Evolutionary conservation across 2,113 vertebrate species (phyloP), one percentile per base, ranked within the genome.

Genomic region (Centropus unirufus): DNA sequence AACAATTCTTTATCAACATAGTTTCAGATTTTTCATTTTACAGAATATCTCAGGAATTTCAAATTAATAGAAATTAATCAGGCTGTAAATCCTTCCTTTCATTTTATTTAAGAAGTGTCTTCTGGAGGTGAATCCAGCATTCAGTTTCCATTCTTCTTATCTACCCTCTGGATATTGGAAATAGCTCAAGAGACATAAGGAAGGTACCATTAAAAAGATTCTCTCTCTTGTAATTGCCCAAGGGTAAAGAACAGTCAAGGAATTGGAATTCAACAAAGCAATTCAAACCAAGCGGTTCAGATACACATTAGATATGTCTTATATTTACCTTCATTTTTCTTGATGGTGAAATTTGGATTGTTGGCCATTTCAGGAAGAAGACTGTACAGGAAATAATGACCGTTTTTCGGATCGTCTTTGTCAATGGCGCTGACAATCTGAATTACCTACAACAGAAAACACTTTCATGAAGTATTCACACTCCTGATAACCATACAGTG

Each of bases 311-410:
- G 12, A 17, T 27, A 72, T 69, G n/a, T 67, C 82, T 84, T 55
- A 46, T 83, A 92, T 96, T 98, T 98, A 99, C 98, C 98, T 98
- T 98, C 97, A 83, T 99, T 99, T 97, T 99, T 99, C 98, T 99
- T 99, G 95, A 99, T 99, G 92, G 99, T 99, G 91, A 99, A 99
- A 97, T 99, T 99, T 46, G 99, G 99, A 90, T 99, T 99, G 97
- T 99, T 99, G 92, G 97, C 98, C 98, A 99, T 99, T 98, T 99
- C 99, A 7, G 98, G 99, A 76, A 99, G 98, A 61, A 99, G 98
- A 57, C 99, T 99, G 88, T 99, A 99, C 92, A 99, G 97, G 96
- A 99, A 99, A 92, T 98, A 99, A 97, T 99, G 99, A 82, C 99
- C 99, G 64, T 98, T 99, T 97, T 99, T 98, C 44, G 99, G 99